A percentile compares a stretch with the other conserved stretches of the same genome.
phyloP scores from a whole-genome alignment of 2,888 invertebrate species.

The Cryptus armator region DNA sequence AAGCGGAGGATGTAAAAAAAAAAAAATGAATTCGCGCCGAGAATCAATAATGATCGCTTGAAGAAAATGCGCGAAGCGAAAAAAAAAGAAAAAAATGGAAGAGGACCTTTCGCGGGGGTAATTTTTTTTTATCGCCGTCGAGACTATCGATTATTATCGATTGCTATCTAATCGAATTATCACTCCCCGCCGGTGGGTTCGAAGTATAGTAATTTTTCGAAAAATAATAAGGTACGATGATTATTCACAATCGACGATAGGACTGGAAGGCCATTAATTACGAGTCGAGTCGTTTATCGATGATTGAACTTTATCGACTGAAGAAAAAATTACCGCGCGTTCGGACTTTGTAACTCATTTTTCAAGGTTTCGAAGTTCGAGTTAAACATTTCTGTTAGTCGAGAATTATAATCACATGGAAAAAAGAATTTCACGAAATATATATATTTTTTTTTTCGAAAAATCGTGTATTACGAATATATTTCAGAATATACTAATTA shows the following conservation, averaged over 20 bases:
- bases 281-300: slow-evolving; percentile 3
- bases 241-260: neutral
- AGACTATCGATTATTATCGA: slow-evolving; percentile 19
- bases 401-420: no score
- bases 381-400: no score
- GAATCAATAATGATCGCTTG: neutral
- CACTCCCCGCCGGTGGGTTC: neutral
- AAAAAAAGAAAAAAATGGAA: neutral
- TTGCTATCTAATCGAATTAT: slow-evolving; percentile 54
- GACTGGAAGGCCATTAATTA: neutral
- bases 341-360: slow-evolving; percentile 2
- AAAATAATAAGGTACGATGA: slow-evolving; percentile 8
- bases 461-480: no score
- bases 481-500: no score
- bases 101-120: slow-evolving; percentile 1
- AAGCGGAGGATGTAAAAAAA: neutral
- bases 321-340: no score
- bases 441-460: no score
- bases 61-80: neutral
- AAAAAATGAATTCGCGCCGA: neutral
- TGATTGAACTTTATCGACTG: slow-evolving; percentile 5
- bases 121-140: slow-evolving; percentile 7
- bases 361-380: no score
- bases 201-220: slow-evolving; percentile 21
- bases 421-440: no score